Base-by-base conservation (phyloP, 2,888 invertebrate species). In the Mesorhabditis sp. region DNA sequence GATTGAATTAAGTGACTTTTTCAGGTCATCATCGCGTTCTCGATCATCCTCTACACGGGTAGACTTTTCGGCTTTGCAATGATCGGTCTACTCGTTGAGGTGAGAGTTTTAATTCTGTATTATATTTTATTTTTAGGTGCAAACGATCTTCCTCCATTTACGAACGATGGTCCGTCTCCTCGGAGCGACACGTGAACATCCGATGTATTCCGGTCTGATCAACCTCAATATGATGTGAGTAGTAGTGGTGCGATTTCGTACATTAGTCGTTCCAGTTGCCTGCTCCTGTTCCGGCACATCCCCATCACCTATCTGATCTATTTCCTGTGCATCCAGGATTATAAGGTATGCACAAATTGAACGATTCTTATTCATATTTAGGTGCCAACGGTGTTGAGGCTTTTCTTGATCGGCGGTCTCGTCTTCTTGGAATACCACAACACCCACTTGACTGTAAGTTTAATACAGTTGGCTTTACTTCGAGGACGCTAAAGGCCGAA, bases 391-490 rank as follows among this genome's bases (percentile, higher is more conserved):
- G 45, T 75, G 15, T 68, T 80, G 62, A 74, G 74, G 41, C 41
- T 70, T 41, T 74, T 77, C 71, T 71, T 80, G 5, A 68, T 74
- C 41, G 75, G 74, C 13, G 80, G 77, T 10, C 72, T 78, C 45
- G 50, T 71, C 45, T 80, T 80, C 75, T 69, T 80, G 41, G 77
- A 76, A 64, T 80, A 80, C 68, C 80, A 80, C 62, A 80, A 80
- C 65, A 75, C 72, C 43, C 80, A 80, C 75, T 73, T 80, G 43
- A 80, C 80, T 42, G 76, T 78, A n/a, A 61, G 74, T 67, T 64
- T 67, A 50, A 50, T 50, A 50, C 58, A 50, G 58, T 50, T 50
- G 58, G 58, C 58, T n/a, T 50, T 50, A 13, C n/a, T 13, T 50
- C 7, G 7, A 50, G n/a, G 58, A 50, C n/a, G 41, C 5, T 13